Evolutionary conservation across 2,113 vertebrate species (phyloP).

Genomic region (Meleagris gallopavo): DNA sequence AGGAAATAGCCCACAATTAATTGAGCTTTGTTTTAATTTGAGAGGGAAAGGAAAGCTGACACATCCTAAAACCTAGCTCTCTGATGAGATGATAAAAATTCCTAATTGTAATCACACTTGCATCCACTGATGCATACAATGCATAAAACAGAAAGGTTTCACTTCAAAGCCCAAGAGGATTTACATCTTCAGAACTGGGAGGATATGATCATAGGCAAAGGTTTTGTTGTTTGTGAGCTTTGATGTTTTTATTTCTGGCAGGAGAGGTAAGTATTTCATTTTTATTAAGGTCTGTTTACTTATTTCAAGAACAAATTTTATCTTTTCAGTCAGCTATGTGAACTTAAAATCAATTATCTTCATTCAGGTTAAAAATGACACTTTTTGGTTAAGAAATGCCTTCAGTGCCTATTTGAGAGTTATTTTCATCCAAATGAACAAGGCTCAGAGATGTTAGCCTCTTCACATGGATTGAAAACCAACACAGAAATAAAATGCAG

Average conservation of each 20-base stretch:
- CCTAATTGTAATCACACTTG: background rate
- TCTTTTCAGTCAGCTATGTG: background rate
- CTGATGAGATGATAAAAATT: background rate
- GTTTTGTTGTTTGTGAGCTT: background rate
- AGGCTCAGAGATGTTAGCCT: background rate
- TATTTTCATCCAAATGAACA: background rate
- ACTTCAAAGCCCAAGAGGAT: background rate
- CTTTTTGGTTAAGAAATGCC: background rate
- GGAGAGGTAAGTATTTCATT: background rate
- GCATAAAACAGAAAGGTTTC: background rate
- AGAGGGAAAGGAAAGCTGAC: background rate
- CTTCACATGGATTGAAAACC: background rate
- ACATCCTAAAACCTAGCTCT: background rate
- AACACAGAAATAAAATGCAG: background rate
- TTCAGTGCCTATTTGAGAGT: background rate
- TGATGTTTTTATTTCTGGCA: background rate
- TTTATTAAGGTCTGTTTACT: background rate
- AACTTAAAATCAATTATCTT: background rate
- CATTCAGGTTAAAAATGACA: background rate
- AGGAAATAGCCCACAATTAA: background rate
- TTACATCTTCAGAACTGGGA: background rate
- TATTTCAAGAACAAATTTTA: background rate
- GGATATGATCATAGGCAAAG: background rate
- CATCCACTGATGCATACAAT: background rate
- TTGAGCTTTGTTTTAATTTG: background rate